Conservation (phyloP, 2,113 vertebrate genomes). For the Pholis gunnellus region DNA sequence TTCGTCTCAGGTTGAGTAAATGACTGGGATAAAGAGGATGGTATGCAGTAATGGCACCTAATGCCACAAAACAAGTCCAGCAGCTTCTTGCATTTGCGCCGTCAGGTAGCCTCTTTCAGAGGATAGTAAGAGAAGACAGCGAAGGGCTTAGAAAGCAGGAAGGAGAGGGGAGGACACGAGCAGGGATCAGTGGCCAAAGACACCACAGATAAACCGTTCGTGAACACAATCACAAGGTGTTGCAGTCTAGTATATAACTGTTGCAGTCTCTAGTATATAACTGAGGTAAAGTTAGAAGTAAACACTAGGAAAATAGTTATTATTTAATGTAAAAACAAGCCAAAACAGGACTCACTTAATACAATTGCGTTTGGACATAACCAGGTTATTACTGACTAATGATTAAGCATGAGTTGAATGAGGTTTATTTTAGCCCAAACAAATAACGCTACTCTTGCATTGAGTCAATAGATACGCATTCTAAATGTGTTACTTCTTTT, state of each 20-base stretch:
- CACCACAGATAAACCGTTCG: constrained; percentile 46
- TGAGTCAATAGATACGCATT: neutral
- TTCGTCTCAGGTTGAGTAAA: constrained; percentile 41
- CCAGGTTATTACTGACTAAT: neutral
- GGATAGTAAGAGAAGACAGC: constrained; percentile 16
- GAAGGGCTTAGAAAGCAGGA: constrained; percentile 39
- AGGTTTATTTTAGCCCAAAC: neutral
- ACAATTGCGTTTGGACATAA: neutral
- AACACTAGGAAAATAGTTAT: neutral
- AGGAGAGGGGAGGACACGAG: constrained; percentile 43
- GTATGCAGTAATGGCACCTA: constrained; percentile 61
- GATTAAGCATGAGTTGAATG: neutral
- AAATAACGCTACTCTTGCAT: neutral
- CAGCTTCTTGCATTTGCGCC: constrained; percentile 39
- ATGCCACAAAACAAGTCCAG: constrained; percentile 48
- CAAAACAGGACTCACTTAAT: neutral
- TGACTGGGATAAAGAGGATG: constrained; percentile 57
- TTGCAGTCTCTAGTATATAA: neutral
- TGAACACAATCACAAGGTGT: constrained; percentile 29
- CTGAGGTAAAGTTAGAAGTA: neutral
- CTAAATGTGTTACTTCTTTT: neutral
- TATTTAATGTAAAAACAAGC: neutral
- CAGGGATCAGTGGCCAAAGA: constrained; percentile 64
- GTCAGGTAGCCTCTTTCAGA: constrained; percentile 40
- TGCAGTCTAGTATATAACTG: neutral